phyloP scores from a whole-genome alignment of 1,140 invertebrate genomes.

The Colletes latitarsis region DNA sequence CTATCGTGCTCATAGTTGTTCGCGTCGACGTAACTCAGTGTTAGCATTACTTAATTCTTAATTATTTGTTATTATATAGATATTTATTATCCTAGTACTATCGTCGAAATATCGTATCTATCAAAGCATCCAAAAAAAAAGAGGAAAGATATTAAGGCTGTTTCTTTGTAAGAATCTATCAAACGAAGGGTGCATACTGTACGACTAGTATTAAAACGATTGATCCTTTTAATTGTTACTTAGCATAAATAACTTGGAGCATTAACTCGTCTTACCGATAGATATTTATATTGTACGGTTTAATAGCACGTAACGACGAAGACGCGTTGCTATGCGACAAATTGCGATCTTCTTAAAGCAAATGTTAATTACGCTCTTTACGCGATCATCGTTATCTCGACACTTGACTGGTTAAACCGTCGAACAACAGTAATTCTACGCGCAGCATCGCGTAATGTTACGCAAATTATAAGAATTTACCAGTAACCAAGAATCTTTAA shows the following conservation, averaged over 20 bases:
- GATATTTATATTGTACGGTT: slow-evolving; percentile 14
- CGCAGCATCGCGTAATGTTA: not conserved
- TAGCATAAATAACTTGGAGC: slow-evolving; percentile 1
- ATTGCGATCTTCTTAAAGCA: not conserved
- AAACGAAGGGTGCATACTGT: slow-evolving; percentile 24
- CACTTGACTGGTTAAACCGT: too few relatives aligned
- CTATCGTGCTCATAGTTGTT: slow-evolving; percentile 8
- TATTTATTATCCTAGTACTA: slow-evolving; percentile 41
- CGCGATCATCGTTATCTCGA: too few relatives aligned
- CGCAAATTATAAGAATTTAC: not conserved
- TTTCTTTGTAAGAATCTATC: not conserved
- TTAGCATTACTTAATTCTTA: slow-evolving; percentile 20
- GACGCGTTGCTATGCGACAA: not conserved
- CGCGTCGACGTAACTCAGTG: slow-evolving; percentile 8
- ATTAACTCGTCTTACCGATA: not conserved
- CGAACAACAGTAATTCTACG: not conserved
- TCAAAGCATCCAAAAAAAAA: not conserved
- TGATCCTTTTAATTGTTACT: slow-evolving; percentile 13
- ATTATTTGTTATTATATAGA: slow-evolving; percentile 21
- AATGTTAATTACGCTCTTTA: too few relatives aligned
- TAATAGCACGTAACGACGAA: not conserved
- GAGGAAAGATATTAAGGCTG: slow-evolving; percentile 7
- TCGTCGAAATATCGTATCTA: not conserved
- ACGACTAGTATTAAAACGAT: slow-evolving; percentile 6
- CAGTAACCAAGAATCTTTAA: not conserved